phyloP scores from a whole-genome alignment of 2,888 invertebrate genomes.

The Pocota personata region DNA sequence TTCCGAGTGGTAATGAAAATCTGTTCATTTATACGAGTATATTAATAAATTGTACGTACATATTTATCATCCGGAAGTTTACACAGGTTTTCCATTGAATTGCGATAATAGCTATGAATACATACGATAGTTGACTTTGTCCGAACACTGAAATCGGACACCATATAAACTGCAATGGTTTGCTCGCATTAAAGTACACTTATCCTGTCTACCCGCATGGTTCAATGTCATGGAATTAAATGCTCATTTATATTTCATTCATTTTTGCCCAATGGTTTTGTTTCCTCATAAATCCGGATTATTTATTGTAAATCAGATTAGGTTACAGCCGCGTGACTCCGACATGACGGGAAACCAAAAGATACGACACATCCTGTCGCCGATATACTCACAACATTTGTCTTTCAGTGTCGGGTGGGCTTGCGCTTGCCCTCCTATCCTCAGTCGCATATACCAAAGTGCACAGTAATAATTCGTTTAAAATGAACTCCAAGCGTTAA shows the following conservation, averaged over 20 bases:
- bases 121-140: not conserved
- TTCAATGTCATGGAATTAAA: constrained; percentile 55
- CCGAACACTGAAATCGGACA: constrained; percentile 8
- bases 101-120: not conserved
- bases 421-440: not conserved
- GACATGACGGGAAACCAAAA: constrained; percentile 68
- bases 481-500: constrained; percentile 57
- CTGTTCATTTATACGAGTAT: too few relatives aligned
- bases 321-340: constrained; percentile 77
- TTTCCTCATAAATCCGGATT: constrained; percentile 70
- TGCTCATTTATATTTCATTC: constrained; percentile 41
- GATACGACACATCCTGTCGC: constrained; percentile 73
- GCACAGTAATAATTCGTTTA: constrained; percentile 60
- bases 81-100: not conserved
- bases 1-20: too few relatives aligned
- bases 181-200: not conserved
- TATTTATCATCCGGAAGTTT: not conserved
- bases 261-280: constrained; percentile 41
- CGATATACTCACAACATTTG: constrained; percentile 61
- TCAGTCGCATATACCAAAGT: constrained; percentile 5
- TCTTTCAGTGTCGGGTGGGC: constrained; percentile 44
- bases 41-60: not conserved
- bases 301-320: constrained; percentile 82
- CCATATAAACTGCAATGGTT: not conserved
- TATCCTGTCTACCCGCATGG: constrained; percentile 25